phyloP scores from a whole-genome alignment of 2,888 invertebrate species.

The Leptinotarsa rubiginosa region DNA sequence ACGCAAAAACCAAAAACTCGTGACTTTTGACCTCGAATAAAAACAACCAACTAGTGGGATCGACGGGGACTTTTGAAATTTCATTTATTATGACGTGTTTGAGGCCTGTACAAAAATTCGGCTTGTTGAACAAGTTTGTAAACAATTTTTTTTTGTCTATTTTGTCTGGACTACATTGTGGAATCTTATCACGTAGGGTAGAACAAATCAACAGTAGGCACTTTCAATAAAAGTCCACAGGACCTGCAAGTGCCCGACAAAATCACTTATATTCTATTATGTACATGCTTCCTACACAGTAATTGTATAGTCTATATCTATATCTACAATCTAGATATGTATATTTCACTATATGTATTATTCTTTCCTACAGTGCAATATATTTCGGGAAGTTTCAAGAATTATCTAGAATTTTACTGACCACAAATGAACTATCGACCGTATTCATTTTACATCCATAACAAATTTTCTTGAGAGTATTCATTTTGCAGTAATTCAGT shows the following conservation, averaged over 20 bases:
- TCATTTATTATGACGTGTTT: too few species aligned
- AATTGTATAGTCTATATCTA: slow-evolving; percentile 47
- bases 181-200: slow-evolving; percentile 62
- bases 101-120: too few species aligned
- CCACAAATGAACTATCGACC: background rate
- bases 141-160: too few species aligned
- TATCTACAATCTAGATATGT: slow-evolving; percentile 62
- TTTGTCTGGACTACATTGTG: slow-evolving; percentile 9
- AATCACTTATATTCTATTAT: slow-evolving; percentile 48
- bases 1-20: too few species aligned
- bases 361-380: slow-evolving; percentile 58
- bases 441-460: background rate
- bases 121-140: too few species aligned
- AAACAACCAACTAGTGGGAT: too few species aligned
- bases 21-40: too few species aligned
- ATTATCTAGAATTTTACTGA: slow-evolving; percentile 44
- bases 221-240: slow-evolving; percentile 59
- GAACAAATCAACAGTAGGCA: slow-evolving; percentile 64
- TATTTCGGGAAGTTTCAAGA: slow-evolving; percentile 61
- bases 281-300: slow-evolving; percentile 58
- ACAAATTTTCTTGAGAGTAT: too few species aligned
- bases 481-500: too few species aligned
- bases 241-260: slow-evolving; percentile 61
- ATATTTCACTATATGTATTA: slow-evolving; percentile 58
- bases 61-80: too few species aligned